Base-by-base conservation (phyloP, 2,113 vertebrate genomes). In the Ursus arctos region DNA sequence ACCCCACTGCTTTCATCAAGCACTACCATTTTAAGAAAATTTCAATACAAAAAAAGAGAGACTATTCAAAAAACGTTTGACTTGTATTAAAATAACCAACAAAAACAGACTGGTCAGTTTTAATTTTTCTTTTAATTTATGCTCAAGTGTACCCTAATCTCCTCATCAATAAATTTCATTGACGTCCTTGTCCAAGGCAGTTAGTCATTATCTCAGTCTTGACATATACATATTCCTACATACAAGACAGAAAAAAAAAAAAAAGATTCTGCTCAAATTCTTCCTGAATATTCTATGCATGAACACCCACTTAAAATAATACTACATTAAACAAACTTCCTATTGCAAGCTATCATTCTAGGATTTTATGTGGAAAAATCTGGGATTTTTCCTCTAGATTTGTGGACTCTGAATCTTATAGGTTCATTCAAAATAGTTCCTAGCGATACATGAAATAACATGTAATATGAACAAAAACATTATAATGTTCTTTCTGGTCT, bases 81-180 rank as follows among this genome's bases (percentile, higher is more conserved):
- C 79, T 92, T 89, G 51, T 90, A 95, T 76, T 97, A 95, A 91
- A 96, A 91, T 88, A 74, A 94, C n/a, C 28, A 95, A 63, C 26
- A 95, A 96, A 94, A 94, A 67, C 14, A 94, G 57, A 90, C 14
- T 22, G 43, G 49, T 61, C 49, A 88, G 63, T 91, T 84, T 85
- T 47, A 71, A 85, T 81, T 83, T 97, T 95, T 95, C 74, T 94
- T 92, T 85, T 93, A 97, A 96, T 95, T 97, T 97, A 53, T 92
- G 67, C n/a, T 91, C 72, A 83, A 84, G 43, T 79, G 26, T 14
- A 90, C 82, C 74, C 49, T 81, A 95, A 94, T 90, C 55, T 82
- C 40, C 47, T 94, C 51, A 92, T 96, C 63, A 92, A 77, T 94
- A 95, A 84, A 88, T 98, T 80, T 91, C 77, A 93, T 22, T 76